These are phyloP conservation scores for Bambusicola thoracicus DNA, from an alignment of 2,113 vertebrate genomes.

Conservation along the genomic window DNA sequence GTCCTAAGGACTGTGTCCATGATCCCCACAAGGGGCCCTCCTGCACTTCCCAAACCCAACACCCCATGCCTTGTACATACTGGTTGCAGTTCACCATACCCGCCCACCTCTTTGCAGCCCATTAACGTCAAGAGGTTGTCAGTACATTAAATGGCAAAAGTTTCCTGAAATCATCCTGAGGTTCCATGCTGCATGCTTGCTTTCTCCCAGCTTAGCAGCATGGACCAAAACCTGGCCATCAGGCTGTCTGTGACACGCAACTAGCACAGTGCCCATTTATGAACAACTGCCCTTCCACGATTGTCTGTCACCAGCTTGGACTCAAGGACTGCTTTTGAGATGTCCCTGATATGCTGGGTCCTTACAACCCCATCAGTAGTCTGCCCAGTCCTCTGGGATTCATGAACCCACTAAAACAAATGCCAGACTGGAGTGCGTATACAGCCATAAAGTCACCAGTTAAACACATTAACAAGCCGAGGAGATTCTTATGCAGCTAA, in stretches of 20 bases:
- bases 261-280: not conserved
- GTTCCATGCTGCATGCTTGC: fast-evolving
- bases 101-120: not conserved
- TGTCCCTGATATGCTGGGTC: not conserved
- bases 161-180: not conserved
- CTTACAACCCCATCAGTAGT: not conserved
- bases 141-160: not conserved
- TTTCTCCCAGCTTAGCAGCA: not conserved
- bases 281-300: not conserved
- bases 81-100: not conserved
- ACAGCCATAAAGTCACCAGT: not conserved
- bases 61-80: not conserved
- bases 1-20: not conserved
- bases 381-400: not conserved
- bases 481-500: not conserved
- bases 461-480: not conserved
- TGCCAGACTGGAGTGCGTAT: not conserved
- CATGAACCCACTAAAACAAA: not conserved
- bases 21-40: not conserved
- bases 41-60: not conserved
- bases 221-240: not conserved
- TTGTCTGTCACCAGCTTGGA: not conserved
- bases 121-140: not conserved
- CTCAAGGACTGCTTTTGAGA: not conserved
- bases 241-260: not conserved